phyloP scores from a whole-genome alignment of 2,113 vertebrate species.

The Chlorodrepanis virens region DNA sequence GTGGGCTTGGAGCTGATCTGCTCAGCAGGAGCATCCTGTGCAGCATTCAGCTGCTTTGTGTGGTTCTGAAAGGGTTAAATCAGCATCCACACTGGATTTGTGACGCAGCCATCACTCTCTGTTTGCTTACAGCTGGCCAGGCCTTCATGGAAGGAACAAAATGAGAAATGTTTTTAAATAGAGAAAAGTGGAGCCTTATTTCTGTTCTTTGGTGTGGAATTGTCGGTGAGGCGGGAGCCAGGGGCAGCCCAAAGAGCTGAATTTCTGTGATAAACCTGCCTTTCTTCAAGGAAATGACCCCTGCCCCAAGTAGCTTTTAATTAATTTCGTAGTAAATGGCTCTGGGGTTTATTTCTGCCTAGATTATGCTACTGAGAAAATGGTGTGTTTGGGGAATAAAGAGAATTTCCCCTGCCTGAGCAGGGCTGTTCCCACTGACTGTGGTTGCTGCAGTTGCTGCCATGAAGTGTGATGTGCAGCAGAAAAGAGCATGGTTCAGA shows the following conservation, averaged over 20 bases:
- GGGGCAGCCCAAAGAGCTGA: not conserved
- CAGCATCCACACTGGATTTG: not conserved
- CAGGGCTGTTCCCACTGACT: fast-evolving
- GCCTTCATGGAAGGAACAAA: not conserved
- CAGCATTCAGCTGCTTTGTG: fast-evolving
- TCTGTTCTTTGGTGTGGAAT: not conserved
- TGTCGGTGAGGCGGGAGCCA: not conserved
- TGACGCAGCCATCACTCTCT: fast-evolving
- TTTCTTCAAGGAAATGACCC: not conserved
- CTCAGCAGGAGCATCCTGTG: not conserved
- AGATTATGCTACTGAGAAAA: not conserved
- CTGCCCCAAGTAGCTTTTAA: not conserved
- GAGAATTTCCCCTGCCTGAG: not conserved
- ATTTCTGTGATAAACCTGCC: not conserved
- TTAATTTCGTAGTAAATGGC: not conserved
- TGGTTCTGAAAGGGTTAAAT: not conserved
- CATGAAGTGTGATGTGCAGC: not conserved
- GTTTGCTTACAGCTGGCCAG: not conserved
- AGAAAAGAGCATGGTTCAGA: not conserved
- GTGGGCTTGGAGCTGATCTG: not conserved
- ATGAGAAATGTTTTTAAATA: not conserved
- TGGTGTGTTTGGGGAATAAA: not conserved
- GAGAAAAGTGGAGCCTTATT: not conserved
- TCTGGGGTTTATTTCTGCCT: not conserved
- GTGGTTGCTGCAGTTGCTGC: not conserved